phyloP scores from a whole-genome alignment of 1,140 invertebrate genomes.

The Myzus persicae region DNA sequence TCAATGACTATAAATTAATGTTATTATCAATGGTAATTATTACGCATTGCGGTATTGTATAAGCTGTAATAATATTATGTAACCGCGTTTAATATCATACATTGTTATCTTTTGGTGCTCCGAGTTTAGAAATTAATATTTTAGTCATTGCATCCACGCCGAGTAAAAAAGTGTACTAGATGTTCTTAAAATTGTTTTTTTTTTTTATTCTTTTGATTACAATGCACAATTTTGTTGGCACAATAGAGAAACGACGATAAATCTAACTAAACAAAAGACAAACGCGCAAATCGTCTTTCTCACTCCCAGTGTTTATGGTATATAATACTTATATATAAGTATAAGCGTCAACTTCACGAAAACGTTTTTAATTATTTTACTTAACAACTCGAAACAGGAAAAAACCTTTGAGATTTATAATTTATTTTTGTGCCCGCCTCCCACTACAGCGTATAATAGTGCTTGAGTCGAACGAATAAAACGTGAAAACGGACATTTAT shows the following conservation, averaged over 20 bases:
- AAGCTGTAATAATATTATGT: not conserved
- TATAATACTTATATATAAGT: not conserved
- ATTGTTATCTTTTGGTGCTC: not conserved
- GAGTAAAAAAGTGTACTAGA: not conserved
- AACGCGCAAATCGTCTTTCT: not conserved
- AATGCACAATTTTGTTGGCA: not conserved
- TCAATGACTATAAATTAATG: conserved; percentile 4
- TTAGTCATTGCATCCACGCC: too few relatives aligned
- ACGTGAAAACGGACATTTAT: not conserved
- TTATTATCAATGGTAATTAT: conserved; percentile 18
- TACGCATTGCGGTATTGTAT: not conserved
- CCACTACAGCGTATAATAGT: not conserved
- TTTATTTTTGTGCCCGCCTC: not conserved
- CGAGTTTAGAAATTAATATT: not conserved
- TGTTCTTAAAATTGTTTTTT: not conserved
- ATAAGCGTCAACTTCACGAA: not conserved
- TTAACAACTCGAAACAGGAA: conserved; percentile 15
- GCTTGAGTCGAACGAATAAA: not conserved
- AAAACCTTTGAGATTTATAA: conserved; percentile 7
- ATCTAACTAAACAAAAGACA: not conserved
- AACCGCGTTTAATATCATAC: not conserved
- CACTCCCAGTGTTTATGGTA: not conserved
- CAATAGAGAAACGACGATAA: not conserved
- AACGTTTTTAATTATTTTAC: conserved; percentile 20
- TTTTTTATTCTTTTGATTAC: not conserved